phyloP scores from a whole-genome alignment of 2,797 vertebrate species.

The Toxotes lorentzi region DNA sequence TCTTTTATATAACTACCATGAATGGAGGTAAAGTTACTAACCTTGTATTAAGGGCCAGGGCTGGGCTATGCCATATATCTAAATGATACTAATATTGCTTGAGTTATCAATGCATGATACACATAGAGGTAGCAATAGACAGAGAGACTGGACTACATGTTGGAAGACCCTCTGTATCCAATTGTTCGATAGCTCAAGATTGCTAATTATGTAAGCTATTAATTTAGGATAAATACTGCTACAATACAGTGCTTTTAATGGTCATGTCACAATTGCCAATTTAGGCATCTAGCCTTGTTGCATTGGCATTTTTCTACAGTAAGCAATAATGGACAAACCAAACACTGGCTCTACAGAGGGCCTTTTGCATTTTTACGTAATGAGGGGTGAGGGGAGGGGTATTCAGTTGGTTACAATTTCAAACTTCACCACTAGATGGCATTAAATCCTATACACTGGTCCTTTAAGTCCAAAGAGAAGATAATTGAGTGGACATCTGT shows the following conservation, averaged over 20 bases:
- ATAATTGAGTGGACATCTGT: too few species aligned
- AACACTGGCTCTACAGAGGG: too few species aligned
- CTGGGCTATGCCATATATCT: not conserved
- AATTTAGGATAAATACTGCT: not conserved
- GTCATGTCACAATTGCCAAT: not conserved
- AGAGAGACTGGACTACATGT: not conserved
- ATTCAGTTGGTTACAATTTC: too few species aligned
- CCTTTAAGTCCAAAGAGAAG: not conserved
- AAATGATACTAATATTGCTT: not conserved
- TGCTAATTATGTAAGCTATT: slow-evolving; percentile 13
- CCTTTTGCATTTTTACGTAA: too few species aligned
- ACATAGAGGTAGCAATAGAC: not conserved
- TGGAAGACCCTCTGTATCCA: not conserved
- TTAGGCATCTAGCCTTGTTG: too few species aligned
- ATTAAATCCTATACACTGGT: too few species aligned
- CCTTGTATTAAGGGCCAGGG: not conserved
- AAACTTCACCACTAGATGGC: too few species aligned
- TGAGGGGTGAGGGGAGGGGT: too few species aligned
- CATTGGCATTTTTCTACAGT: too few species aligned
- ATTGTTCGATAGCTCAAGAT: not conserved
- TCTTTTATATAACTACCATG: not conserved
- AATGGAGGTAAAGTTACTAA: not conserved
- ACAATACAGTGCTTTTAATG: not conserved
- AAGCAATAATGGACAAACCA: too few species aligned
- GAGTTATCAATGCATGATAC: not conserved